Percentiles rank a stretch among this genome's conserved stretches.
Conservation (phyloP, 2,888 invertebrate species). For the Microdon myrmicae region DNA sequence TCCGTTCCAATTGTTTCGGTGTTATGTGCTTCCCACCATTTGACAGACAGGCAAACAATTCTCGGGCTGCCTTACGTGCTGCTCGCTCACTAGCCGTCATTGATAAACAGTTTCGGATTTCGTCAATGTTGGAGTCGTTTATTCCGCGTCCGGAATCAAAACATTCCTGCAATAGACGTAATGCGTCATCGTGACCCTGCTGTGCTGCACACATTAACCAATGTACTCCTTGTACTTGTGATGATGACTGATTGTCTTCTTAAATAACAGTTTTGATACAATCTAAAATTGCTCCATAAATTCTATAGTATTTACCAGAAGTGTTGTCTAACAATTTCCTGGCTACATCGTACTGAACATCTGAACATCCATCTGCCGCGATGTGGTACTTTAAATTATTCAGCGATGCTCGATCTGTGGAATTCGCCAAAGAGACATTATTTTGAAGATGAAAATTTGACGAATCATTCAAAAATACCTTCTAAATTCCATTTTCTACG, state of each 20-base stretch:
- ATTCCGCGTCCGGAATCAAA: conserved; percentile 79
- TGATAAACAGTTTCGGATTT: conserved; percentile 80
- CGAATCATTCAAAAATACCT: conserved; percentile 55
- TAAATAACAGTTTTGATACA: not conserved
- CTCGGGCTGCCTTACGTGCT: conserved; percentile 86
- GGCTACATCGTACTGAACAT: conserved; percentile 87
- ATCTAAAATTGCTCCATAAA: not conserved
- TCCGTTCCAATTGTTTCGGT: conserved; percentile 80
- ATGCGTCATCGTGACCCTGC: conserved; percentile 90
- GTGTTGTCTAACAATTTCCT: conserved; percentile 83
- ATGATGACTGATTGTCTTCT: conserved; percentile 60
- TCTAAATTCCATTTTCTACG: conserved; percentile 66
- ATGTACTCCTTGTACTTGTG: conserved; percentile 81
- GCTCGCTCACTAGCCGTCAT: conserved; percentile 89
- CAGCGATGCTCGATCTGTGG: conserved; percentile 64
- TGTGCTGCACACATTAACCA: conserved; percentile 94
- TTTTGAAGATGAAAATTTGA: conserved; percentile 1
- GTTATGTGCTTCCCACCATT: conserved; percentile 90
- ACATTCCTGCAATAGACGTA: conserved; percentile 73
- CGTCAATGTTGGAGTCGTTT: conserved; percentile 77
- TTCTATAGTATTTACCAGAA: no score
- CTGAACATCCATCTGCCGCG: conserved; percentile 89
- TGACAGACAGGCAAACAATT: conserved; percentile 87
- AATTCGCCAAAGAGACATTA: not conserved
- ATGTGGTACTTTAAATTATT: conserved; percentile 72